phyloP scores from a whole-genome alignment of 2,113 vertebrate genomes.

The Aphyosemion australe region DNA sequence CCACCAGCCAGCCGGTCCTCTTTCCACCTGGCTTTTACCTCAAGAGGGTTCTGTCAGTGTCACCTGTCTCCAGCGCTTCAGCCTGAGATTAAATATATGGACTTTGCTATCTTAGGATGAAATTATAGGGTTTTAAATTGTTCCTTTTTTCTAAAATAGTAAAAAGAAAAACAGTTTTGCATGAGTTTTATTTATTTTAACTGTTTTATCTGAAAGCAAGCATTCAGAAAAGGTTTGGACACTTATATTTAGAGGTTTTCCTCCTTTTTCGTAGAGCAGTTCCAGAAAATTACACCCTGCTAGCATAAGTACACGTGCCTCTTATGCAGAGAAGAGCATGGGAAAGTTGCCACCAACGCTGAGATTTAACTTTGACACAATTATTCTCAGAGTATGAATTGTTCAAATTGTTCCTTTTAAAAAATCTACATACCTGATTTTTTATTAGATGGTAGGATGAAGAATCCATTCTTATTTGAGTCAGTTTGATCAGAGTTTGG shows the following conservation, averaged over 20 bases:
- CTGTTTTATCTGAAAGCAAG: not conserved
- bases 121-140: no score
- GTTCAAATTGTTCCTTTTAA: no score
- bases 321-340: no score
- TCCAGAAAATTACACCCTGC: slow-evolving; percentile 23
- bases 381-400: not conserved
- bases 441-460: no score
- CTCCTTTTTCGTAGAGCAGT: slow-evolving; percentile 32
- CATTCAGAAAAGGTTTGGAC: not conserved
- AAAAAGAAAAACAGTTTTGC: not conserved
- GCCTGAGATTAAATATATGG: no score
- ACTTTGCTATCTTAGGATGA: no score
- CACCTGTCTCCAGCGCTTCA: slow-evolving; percentile 35
- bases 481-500: slow-evolving; percentile 14
- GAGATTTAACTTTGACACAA: slow-evolving; percentile 17
- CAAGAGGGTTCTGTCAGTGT: slow-evolving; percentile 6
- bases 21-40: slow-evolving; percentile 29
- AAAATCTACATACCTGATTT: no score
- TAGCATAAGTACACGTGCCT: not conserved
- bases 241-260: slow-evolving; percentile 32
- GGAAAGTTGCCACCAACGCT: no score
- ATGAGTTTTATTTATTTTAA: no score
- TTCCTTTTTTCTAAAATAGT: not conserved
- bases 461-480: slow-evolving; percentile 10
- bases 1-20: no score